Conservation (phyloP, 2,113 vertebrate genomes). For the Cephalopholis sonnerati region DNA sequence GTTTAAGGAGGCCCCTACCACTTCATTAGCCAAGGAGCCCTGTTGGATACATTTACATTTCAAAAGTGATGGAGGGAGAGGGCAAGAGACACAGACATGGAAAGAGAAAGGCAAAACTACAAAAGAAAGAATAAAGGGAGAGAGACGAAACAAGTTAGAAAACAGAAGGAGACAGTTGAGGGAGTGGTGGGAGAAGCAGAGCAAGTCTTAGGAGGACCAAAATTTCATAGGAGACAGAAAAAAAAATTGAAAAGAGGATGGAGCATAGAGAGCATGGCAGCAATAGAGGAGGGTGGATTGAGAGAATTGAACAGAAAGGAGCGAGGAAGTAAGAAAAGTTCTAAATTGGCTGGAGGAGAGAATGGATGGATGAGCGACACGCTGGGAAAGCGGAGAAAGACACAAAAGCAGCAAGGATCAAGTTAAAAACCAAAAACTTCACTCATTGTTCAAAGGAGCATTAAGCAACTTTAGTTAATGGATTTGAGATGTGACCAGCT, state of each 20-base stretch:
- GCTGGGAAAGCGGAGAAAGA: neutral
- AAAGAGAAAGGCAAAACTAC: neutral
- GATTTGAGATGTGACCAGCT: too few species aligned
- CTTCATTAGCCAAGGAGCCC: constrained; percentile 66
- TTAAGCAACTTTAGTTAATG: neutral
- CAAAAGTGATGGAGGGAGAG: constrained; percentile 24
- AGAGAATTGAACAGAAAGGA: neutral
- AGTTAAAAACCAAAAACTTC: neutral
- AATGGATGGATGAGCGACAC: neutral
- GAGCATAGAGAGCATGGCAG: neutral
- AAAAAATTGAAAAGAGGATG: neutral
- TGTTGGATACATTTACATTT: constrained; percentile 73
- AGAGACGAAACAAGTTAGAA: neutral
- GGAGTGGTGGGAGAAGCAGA: neutral
- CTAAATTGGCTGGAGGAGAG: constrained; percentile 17
- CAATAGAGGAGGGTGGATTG: neutral
- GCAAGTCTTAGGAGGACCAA: neutral
- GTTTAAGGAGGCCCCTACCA: constrained; percentile 50
- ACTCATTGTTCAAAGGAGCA: neutral
- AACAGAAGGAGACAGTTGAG: neutral
- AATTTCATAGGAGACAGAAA: constrained; percentile 1
- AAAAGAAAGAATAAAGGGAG: neutral
- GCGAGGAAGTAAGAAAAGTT: neutral
- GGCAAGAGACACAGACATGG: neutral
- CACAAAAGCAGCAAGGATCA: neutral